A percentile compares a stretch with the other conserved stretches of the same genome.
phyloP scores from a whole-genome alignment of 2,797 vertebrate species.

The Parambassis ranga region DNA sequence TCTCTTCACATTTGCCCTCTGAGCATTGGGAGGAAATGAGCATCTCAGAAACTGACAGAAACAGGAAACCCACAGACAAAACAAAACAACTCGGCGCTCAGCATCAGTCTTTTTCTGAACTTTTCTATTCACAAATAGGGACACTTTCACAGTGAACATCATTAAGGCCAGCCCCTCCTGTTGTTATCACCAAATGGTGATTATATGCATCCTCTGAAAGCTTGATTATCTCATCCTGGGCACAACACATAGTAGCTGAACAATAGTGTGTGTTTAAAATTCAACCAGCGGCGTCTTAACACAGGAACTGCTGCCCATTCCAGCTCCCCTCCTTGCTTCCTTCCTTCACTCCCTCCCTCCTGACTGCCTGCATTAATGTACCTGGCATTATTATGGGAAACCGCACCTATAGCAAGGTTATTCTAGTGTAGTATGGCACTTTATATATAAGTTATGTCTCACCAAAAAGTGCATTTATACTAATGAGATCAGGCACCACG shows the following conservation, averaged over 20 bases:
- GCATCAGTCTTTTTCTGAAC: no score
- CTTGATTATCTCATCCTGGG: slow-evolving; percentile 2
- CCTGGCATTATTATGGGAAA: slow-evolving; percentile 49
- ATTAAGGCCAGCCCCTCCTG: no score
- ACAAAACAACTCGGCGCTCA: slow-evolving; percentile 29
- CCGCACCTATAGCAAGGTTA: slow-evolving; percentile 13
- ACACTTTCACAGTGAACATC: no score
- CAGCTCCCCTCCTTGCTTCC: slow-evolving; percentile 61
- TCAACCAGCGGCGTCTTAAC: slow-evolving; percentile 27
- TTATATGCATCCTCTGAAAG: not conserved
- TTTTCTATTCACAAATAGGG: no score
- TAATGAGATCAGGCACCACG: no score
- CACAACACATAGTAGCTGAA: slow-evolving; percentile 23
- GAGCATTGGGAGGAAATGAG: slow-evolving; percentile 38
- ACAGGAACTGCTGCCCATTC: slow-evolving; percentile 68
- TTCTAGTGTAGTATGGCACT: not conserved
- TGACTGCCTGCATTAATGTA: slow-evolving; percentile 38
- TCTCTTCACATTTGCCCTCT: slow-evolving; percentile 39
- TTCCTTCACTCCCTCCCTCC: slow-evolving; percentile 64
- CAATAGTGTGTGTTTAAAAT: slow-evolving; percentile 64
- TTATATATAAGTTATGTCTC: no score
- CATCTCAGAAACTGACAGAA: slow-evolving; percentile 31
- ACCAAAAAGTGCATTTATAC: no score
- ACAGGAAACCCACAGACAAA: slow-evolving; percentile 59
- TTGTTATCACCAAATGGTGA: not conserved